These are phyloP conservation scores for Notiomystis cincta DNA, from an alignment of 2,113 vertebrate species.

Conservation along the genomic window DNA sequence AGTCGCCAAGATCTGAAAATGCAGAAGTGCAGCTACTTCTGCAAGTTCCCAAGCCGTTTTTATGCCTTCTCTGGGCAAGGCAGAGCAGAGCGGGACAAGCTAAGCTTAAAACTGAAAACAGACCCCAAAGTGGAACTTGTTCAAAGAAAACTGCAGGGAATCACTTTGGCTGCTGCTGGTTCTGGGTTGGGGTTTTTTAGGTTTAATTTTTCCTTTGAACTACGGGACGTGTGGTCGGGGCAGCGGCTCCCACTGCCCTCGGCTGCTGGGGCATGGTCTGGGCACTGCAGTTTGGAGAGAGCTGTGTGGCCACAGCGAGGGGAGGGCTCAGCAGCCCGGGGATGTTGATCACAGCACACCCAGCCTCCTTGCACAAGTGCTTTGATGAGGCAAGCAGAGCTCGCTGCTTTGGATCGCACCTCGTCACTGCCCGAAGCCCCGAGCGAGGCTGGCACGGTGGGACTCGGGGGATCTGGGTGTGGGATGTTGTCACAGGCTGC, in stretches of 20 bases:
- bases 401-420: neutral
- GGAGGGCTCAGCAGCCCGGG: neutral
- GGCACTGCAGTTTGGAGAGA: neutral
- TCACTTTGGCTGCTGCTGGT: neutral
- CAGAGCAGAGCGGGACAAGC: neutral
- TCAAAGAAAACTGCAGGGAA: neutral
- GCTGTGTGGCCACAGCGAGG: accelerated
- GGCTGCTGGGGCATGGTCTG: accelerated
- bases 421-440: neutral
- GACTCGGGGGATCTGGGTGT: neutral
- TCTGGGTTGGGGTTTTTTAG: neutral
- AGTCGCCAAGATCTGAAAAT: neutral
- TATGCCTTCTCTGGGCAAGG: neutral
- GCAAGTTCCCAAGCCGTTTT: neutral
- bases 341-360: accelerated
- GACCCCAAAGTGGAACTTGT: neutral
- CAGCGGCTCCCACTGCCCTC: neutral
- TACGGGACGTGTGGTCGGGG: no score
- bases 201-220: neutral
- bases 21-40: neutral
- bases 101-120: neutral
- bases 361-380: neutral
- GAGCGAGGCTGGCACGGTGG: neutral
- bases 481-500: neutral
- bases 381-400: neutral